Conservation (phyloP, 2,888 invertebrate genomes). For the Bedellia somnulentella region DNA sequence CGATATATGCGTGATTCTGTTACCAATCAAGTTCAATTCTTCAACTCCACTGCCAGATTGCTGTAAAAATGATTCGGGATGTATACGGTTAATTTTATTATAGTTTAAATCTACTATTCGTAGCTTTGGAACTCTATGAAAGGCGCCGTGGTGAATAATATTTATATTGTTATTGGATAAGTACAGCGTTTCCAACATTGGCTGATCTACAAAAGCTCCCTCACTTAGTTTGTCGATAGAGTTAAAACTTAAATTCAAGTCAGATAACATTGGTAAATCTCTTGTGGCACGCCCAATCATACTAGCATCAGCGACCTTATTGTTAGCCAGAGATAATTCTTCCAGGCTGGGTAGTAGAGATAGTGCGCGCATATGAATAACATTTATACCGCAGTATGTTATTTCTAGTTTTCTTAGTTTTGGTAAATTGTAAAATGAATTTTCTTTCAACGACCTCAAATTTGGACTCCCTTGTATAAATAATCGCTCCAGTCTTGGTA, state of each 20-base stretch:
- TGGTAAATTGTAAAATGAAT: conserved; percentile 69
- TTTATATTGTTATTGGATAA: conserved; percentile 74
- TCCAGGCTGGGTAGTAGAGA: conserved; percentile 70
- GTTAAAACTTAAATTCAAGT: conserved; percentile 72
- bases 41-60: conserved; percentile 74
- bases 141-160: conserved; percentile 78
- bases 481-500: conserved; percentile 73
- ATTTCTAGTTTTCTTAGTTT: conserved; percentile 73
- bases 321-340: conserved; percentile 71
- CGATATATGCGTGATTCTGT: conserved; percentile 73
- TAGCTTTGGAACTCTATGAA: conserved; percentile 75
- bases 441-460: conserved; percentile 70
- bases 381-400: conserved; percentile 72
- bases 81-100: conserved; percentile 74
- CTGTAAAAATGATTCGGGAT: conserved; percentile 80
- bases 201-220: conserved; percentile 78
- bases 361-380: conserved; percentile 78
- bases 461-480: conserved; percentile 72
- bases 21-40: conserved; percentile 74
- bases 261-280: conserved; percentile 72
- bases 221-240: conserved; percentile 70
- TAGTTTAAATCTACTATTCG: conserved; percentile 75
- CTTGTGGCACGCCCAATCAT: conserved; percentile 78
- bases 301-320: conserved; percentile 76
- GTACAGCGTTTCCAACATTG: conserved; percentile 67